Conservation (phyloP, 2,113 vertebrate species). For the Electrona antarctica region DNA sequence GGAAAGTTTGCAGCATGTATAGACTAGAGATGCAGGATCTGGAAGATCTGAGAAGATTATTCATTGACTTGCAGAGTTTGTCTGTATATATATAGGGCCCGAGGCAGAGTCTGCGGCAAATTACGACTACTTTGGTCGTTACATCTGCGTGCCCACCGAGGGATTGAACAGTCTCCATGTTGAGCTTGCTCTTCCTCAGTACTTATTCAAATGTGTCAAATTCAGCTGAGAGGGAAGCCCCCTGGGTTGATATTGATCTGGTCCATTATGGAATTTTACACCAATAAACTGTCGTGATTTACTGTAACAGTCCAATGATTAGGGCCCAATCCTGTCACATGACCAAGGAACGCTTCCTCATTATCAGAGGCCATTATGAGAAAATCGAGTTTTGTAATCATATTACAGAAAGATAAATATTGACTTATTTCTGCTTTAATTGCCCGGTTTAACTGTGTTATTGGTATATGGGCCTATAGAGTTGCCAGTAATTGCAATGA, state of each 20-base stretch:
- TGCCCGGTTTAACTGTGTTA: slow-evolving; percentile 60
- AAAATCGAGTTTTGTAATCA: slow-evolving; percentile 78
- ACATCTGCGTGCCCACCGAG: slow-evolving; percentile 39
- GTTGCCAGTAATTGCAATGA: slow-evolving; percentile 62
- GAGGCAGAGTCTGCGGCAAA: slow-evolving; percentile 12
- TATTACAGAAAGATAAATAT: slow-evolving; percentile 75
- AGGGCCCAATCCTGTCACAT: slow-evolving; percentile 59
- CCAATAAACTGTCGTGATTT: slow-evolving; percentile 78
- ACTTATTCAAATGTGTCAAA: slow-evolving; percentile 76
- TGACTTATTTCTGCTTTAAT: slow-evolving; percentile 72
- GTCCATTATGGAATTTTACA: slow-evolving; percentile 77
- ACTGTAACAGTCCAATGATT: slow-evolving; percentile 81
- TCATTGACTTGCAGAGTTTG: slow-evolving; percentile 9
- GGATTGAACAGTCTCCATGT: slow-evolving; percentile 36
- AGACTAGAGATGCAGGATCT: neutral
- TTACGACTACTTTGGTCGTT: slow-evolving; percentile 48
- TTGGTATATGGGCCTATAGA: slow-evolving; percentile 66
- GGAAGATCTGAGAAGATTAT: slow-evolving; percentile 1
- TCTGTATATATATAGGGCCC: slow-evolving; percentile 30
- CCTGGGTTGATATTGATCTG: slow-evolving; percentile 73
- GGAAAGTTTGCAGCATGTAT: slow-evolving; percentile 18
- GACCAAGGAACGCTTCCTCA: slow-evolving; percentile 70
- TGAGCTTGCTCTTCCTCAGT: slow-evolving; percentile 41
- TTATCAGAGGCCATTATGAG: slow-evolving; percentile 79
- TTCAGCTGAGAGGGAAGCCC: slow-evolving; percentile 63